A percentile compares a stretch with the other conserved stretches of the same genome.
phyloP scores from a whole-genome alignment of 2,113 vertebrate species.

The Addax nasomaculatus region DNA sequence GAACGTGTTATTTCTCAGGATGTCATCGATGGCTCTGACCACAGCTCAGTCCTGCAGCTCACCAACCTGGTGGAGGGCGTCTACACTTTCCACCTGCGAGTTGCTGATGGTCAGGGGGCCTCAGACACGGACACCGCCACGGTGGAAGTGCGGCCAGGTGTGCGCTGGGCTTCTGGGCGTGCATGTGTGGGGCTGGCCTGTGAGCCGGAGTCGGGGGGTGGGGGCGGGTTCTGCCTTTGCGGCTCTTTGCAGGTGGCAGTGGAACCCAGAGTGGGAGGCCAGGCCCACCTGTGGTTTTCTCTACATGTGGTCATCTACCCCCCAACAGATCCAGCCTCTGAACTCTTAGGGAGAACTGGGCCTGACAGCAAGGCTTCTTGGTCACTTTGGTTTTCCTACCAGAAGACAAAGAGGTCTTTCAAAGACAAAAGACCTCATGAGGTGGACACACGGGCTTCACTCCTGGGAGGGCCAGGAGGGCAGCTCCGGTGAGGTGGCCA shows the following conservation, averaged over 20 bases:
- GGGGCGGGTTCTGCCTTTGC: background rate
- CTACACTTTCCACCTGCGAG: slow-evolving; percentile 89
- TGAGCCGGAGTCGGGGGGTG: background rate
- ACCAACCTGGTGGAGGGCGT: slow-evolving; percentile 91
- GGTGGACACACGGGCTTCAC: fast-evolving
- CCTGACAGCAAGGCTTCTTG: background rate
- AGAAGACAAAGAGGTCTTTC: background rate
- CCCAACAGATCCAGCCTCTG: background rate
- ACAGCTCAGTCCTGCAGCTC: slow-evolving; percentile 82
- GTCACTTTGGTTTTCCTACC: background rate
- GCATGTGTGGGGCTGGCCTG: background rate
- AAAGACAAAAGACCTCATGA: background rate
- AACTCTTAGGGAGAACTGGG: background rate
- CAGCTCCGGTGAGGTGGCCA: background rate
- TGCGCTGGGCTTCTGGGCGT: background rate
- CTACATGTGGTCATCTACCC: background rate
- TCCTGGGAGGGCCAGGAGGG: background rate
- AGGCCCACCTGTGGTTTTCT: background rate
- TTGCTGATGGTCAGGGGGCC: slow-evolving; percentile 83
- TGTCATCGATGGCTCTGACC: slow-evolving; percentile 85
- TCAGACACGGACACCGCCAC: slow-evolving; percentile 85
- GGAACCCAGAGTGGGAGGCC: background rate
- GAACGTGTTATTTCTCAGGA: slow-evolving; percentile 78
- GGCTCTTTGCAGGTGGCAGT: background rate
- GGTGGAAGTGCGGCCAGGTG: slow-evolving; percentile 92